Evolutionary conservation across 2,888 invertebrate genomes (phyloP), one percentile per base, ranked within the genome.

Genomic region (Adelphocoris suturalis): DNA sequence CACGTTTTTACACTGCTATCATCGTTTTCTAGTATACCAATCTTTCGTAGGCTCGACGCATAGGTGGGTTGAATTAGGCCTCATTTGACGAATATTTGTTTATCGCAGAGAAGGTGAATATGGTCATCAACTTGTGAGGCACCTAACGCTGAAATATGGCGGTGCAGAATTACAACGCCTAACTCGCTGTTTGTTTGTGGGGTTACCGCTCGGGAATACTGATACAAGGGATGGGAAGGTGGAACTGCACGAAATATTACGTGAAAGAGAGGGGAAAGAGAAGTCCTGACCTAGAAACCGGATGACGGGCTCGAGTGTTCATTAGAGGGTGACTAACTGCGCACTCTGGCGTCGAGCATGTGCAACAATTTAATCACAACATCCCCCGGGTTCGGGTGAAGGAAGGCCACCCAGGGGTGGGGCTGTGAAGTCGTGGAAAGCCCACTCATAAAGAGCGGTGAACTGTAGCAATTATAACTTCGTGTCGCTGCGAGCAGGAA

Each of bases 341-440:
- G 75, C 86, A 86, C 86, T 86, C 47, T 37, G 37, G 86, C 86
- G 86, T 61, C 68, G 68, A 86, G 86, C 37, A 75, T 86, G 86
- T 86, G 86, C 68, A 86, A 86, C 86, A 86, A 86, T 86, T 86
- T 86, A 86, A 86, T 86, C 86, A 86, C 46, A 47, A 75, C 86
- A 61, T 37, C 86, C 75, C 75, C 68, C 11, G 48, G 47, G 61
- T 47, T 82, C 52, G 48, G 82, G 82, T 23, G 48, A 14, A 47
- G 47, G 82, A 48, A 52, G 46, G 52, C n/a, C 3, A 11, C 82
- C 19, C 9, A n/a, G 11, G 82, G 27, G 47, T 16, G 52, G 52
- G 48, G 19, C 23, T 52, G 68, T 23, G 68, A 19, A 23, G 68
- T 68, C 61, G 3, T 23, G 68, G 13, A 68, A 68, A 68, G 68